Evolutionary conservation across 2,797 vertebrate species (phyloP).

Genomic region (Gymnothorax reevesii): DNA sequence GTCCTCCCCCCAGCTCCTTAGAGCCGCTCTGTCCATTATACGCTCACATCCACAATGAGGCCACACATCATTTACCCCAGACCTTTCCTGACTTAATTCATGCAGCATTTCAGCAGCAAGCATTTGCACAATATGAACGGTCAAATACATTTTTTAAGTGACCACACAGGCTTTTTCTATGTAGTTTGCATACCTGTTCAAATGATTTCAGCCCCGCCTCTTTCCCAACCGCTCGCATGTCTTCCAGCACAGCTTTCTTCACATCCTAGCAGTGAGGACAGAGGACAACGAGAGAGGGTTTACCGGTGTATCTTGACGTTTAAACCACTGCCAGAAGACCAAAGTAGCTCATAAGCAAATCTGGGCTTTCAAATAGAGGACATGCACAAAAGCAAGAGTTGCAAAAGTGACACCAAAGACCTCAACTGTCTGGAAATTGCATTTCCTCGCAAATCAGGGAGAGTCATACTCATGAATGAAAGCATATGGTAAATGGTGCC

Average conservation of each 20-base stretch:
- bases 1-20: not conserved
- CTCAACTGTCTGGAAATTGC: not conserved
- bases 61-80: not conserved
- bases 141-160: not conserved
- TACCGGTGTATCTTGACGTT: not conserved
- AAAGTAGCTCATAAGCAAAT: not conserved
- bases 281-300: not conserved
- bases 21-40: not conserved
- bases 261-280: constrained; percentile 61
- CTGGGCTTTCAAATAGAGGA: not conserved
- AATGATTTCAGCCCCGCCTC: constrained; percentile 76
- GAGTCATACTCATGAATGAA: not conserved
- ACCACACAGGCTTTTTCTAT: not conserved
- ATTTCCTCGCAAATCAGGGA: not conserved
- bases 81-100: not conserved
- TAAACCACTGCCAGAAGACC: not conserved
- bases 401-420: not conserved
- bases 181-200: constrained; percentile 69
- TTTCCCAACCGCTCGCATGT: constrained; percentile 71
- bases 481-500: not conserved
- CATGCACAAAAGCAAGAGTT: not conserved
- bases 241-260: constrained; percentile 70
- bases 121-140: not conserved
- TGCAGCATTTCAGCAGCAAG: not conserved
- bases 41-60: not conserved